Evolutionary conservation across 1,140 invertebrate species (phyloP).

Genomic region (Tyrophagus putrescentiae): DNA sequence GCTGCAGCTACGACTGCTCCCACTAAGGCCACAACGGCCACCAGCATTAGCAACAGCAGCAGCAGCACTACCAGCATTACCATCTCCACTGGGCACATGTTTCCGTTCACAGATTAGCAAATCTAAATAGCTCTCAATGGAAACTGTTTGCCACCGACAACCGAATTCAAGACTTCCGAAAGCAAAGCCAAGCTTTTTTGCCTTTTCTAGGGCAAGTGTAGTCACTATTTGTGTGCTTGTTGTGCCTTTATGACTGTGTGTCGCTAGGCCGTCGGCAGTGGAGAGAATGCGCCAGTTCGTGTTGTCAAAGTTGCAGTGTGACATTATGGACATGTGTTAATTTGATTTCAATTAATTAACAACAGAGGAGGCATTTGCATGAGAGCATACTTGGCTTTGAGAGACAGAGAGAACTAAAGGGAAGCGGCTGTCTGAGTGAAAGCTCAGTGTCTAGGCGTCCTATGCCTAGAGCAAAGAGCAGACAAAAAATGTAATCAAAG

Average conservation of each 20-base stretch:
- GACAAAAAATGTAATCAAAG: background rate
- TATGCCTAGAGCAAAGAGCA: no score
- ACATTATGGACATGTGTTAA: conserved; percentile 11
- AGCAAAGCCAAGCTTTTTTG: no score
- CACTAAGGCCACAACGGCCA: background rate
- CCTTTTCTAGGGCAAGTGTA: background rate
- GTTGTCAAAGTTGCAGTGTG: background rate
- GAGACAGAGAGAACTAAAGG: background rate
- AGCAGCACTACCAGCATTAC: background rate
- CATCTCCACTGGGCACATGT: conserved; percentile 1
- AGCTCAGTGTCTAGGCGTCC: no score
- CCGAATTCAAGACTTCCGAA: background rate
- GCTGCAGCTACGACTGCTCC: no score
- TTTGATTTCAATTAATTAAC: conserved; percentile 6
- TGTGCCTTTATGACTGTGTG: no score
- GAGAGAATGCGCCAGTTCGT: no score
- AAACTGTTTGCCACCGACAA: background rate
- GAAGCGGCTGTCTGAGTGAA: no score
- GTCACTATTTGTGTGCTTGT: background rate
- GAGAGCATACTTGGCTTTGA: background rate
- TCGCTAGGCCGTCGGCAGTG: no score
- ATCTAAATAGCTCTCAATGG: conserved; percentile 7
- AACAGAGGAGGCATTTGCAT: background rate
- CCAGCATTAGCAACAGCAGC: background rate
- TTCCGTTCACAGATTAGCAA: conserved; percentile 9